Conservation (phyloP, 2,113 vertebrate genomes). For the Jaculus jaculus region DNA sequence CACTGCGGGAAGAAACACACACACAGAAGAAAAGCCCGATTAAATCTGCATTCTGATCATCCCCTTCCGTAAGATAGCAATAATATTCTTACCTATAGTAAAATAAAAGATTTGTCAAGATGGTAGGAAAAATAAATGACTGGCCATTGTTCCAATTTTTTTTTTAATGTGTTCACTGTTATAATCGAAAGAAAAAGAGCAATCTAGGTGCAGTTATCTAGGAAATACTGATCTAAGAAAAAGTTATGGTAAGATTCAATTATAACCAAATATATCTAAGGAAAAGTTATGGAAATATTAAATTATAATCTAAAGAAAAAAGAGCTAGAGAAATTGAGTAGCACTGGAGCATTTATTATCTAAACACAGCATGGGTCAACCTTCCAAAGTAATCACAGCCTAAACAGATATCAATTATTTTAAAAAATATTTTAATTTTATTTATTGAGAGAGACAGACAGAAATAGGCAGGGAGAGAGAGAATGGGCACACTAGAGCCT, state of each 20-base stretch:
- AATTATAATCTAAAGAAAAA: not conserved
- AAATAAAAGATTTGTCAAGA: not conserved
- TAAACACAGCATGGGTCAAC: not conserved
- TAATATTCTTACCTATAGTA: not conserved
- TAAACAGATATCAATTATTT: constrained; percentile 7
- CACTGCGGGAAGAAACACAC: constrained; percentile 86
- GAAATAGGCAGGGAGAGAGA: no score
- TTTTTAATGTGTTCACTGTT: not conserved
- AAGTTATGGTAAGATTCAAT: no score
- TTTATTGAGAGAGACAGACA: no score
- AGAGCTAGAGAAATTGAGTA: not conserved
- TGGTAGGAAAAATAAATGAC: constrained; percentile 1
- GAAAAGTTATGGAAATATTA: not conserved
- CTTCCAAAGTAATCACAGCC: not conserved
- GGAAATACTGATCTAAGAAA: no score
- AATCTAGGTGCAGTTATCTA: no score
- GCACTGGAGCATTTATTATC: not conserved
- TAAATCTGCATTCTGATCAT: constrained; percentile 33
- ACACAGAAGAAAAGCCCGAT: constrained; percentile 8
- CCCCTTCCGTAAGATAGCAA: not conserved
- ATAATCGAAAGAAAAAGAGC: not conserved
- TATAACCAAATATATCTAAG: not conserved
- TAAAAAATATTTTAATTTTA: no score
- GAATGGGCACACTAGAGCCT: no score
- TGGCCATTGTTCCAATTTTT: not conserved